Base-by-base conservation (phyloP, 2,888 invertebrate species). In the Leucoma salicis region DNA sequence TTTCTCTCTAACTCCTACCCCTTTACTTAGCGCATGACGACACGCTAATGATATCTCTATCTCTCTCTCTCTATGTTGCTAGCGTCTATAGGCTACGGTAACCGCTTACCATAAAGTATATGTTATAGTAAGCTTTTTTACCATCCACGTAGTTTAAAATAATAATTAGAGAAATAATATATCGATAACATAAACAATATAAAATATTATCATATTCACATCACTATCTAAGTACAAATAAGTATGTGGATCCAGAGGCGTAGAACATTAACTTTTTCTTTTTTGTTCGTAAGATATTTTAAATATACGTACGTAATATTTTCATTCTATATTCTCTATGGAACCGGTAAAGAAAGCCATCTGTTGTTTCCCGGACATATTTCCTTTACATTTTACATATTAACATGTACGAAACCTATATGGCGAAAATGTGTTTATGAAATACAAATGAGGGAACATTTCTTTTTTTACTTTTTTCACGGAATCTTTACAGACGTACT, bases 241-340 rank as follows among this genome's bases (percentile, higher is more conserved):
- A 56, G 48, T 57, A 61, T 52, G 57, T 51, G 57, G 46, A 58
- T 61, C 45, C 48, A 28, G 49, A 49, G 57, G 58, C 46, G 56
- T 49, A 46, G 44, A 49, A 45, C 56, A 61, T 61, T 53, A 58
- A 49, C 60, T 55, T 58, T 56, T 50, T 11, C 42, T 55, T 58
- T 61, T 52, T 54, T 56, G 49, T 61, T 58, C 45, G 38, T 21
- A 27, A 51, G 47, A 56, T 58, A 52, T 52, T 61, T 56, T 57
- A 61, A 61, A 57, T 52, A 44, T 44, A 47, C 53, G 53, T 53
- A 38, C 35, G 40, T 44, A 49, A 51, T 48, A 39, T 51, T 42
- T 47, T 44, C 39, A 39, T 56, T 35, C 31, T 35, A 31, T 48
- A 42, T 47, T 34, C 34, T 18, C 11, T 45, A 33, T 12, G 24